Evolutionary conservation across 1,140 invertebrate genomes (phyloP), one percentile per base, ranked within the genome.

Genomic region (Vollenhovia emeryi): DNA sequence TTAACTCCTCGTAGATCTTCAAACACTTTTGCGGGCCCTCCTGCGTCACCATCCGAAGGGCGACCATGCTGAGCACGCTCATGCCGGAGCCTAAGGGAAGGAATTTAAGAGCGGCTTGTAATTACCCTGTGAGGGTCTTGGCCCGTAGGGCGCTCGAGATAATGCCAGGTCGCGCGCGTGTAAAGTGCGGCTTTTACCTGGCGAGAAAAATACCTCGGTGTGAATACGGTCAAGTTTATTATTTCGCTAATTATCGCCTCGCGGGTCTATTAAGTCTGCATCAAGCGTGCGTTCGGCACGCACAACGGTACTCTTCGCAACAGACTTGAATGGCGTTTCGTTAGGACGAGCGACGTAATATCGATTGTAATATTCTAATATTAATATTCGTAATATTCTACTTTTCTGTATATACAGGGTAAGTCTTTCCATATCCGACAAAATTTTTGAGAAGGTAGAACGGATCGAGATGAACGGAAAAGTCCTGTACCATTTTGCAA

Each of bases 61-160:
- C 97, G 24, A 98, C 95, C 91, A 97, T 96, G 87, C 97, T 97
- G 8, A 98, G 94, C 62, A 98, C 95, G 87, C 97, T 98, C 96
- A 98, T 97, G 24, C 98, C 97, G 3, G 97, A 97, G n/a, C 96
- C 95, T 96, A 66, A 66, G 93, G 78, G 24, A 8, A 45, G 64
- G 40, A 82, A 82, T 73, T 71, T 57, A 82, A 82, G 52, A 73
- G 78, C 27, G 36, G 27, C 50, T 82, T n/a, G 7, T 82, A 82
- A 82, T 82, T 82, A 82, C 36, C 50, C 8, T 27, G 48, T 33
- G 40, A 82, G 66, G 5, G 24, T 13, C 57, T 80, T 13, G 48
- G 33, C 30, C 60, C 33, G n/a, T 71, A 86, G n/a, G 64, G 27
- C 15, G 11, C 1, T 27, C 21, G 52, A 21, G 21, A 50, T 36